Percentiles rank a stretch among this genome's conserved stretches.
Evolutionary conservation across 2,888 invertebrate species (phyloP).

Genomic region (Limenitis camilla): DNA sequence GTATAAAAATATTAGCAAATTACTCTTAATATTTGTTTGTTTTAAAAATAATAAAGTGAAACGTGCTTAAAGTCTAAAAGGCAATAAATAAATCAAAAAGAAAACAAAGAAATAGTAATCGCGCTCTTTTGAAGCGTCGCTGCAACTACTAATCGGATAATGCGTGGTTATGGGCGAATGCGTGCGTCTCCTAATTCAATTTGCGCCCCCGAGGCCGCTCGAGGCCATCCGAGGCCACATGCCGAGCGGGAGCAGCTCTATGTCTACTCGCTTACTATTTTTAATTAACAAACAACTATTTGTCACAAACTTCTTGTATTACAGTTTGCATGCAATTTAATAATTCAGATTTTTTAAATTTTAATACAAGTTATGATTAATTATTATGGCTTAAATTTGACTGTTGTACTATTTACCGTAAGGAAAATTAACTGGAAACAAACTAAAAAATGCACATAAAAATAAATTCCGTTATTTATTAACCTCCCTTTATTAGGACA

Average conservation of each 20-base stretch:
- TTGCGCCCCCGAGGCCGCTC: conserved; percentile 34
- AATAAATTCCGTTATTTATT: too few species aligned
- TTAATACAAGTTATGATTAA: too few species aligned
- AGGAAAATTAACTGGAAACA: too few species aligned
- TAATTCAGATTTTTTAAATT: too few species aligned
- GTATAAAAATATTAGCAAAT: too few species aligned
- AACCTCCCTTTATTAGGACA: too few species aligned
- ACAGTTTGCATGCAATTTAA: background rate
- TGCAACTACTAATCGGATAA: conserved; percentile 43
- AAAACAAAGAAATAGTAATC: conserved; percentile 27
- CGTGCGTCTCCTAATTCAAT: conserved; percentile 37
- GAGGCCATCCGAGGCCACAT: conserved; percentile 33
- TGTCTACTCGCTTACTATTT: conserved; percentile 40
- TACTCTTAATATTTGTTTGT: too few species aligned
- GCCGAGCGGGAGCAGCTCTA: conserved; percentile 29
- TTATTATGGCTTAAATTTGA: too few species aligned
- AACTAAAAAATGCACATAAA: too few species aligned
- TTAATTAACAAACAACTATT: conserved; percentile 43
- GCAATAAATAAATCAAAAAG: conserved; percentile 15
- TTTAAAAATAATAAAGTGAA: background rate
- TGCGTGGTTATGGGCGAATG: conserved; percentile 37
- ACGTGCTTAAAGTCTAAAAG: background rate
- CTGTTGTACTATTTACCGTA: too few species aligned
- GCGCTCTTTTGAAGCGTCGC: conserved; percentile 29
- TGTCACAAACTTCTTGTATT: conserved; percentile 10